Percentiles rank a stretch among this genome's conserved stretches.
These are phyloP conservation scores for Helogale parvula DNA, from an alignment of 2,113 vertebrate species.

Conservation along the genomic window DNA sequence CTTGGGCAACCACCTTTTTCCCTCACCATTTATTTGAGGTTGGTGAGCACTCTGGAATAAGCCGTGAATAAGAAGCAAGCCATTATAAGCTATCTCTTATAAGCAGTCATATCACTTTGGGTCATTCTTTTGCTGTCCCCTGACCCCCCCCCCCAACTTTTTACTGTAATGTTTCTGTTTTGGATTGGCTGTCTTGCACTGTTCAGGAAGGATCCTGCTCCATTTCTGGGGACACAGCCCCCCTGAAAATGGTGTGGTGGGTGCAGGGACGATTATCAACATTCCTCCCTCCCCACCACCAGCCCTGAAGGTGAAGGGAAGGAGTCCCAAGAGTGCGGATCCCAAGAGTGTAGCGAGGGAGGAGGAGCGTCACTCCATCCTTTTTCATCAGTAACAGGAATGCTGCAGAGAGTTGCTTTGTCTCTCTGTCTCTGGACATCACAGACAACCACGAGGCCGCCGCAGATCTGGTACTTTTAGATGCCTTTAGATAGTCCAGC, in stretches of 20 bases:
- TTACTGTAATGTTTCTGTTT: background rate
- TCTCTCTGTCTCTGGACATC: background rate
- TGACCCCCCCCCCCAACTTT: fast-evolving
- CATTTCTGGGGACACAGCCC: background rate
- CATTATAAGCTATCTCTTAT: background rate
- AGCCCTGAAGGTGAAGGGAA: background rate
- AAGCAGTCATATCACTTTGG: background rate
- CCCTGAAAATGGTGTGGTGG: background rate
- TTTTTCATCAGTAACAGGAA: background rate
- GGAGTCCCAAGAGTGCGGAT: background rate
- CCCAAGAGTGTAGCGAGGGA: too few species aligned
- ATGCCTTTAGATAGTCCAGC: background rate
- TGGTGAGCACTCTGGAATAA: background rate
- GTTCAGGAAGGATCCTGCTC: background rate
- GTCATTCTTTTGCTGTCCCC: background rate
- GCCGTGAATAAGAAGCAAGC: background rate
- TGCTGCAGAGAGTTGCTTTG: background rate
- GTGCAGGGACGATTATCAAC: background rate
- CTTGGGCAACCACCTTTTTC: background rate
- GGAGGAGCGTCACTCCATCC: fast-evolving
- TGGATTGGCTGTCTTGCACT: background rate
- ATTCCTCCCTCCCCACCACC: fast-evolving
- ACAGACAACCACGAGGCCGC: background rate
- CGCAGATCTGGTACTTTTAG: background rate
- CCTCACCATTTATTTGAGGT: background rate